phyloP scores from a whole-genome alignment of 2,888 invertebrate genomes.

The Halictus quadricinctus region DNA sequence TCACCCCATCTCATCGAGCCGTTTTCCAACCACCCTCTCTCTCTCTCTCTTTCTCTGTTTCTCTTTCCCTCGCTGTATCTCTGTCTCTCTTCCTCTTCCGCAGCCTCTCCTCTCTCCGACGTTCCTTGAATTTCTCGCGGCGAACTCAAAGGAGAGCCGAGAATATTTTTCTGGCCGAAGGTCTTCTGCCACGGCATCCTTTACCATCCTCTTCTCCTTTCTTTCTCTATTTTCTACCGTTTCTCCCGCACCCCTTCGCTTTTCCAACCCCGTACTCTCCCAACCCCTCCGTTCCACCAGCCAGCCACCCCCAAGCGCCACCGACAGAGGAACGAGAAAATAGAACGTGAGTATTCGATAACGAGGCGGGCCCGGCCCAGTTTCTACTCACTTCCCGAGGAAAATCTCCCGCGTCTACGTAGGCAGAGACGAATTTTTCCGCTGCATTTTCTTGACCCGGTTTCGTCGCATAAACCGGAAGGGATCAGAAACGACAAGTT shows the following conservation, averaged over 20 bases:
- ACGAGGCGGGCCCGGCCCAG: constrained; percentile 59
- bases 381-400: constrained; percentile 51
- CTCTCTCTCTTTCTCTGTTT: neutral
- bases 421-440: constrained; percentile 62
- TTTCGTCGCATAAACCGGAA: constrained; percentile 49
- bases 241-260: neutral
- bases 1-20: neutral
- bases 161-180: constrained; percentile 52
- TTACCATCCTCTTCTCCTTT: neutral
- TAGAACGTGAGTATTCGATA: constrained; percentile 62
- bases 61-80: neutral
- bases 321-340: constrained; percentile 55
- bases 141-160: constrained; percentile 41
- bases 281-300: neutral
- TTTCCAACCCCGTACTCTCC: neutral
- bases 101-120: neutral
- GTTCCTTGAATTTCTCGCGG: constrained; percentile 39
- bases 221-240: constrained; percentile 1
- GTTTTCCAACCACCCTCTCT: constrained; percentile 1
- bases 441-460: constrained; percentile 62
- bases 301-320: constrained; percentile 6
- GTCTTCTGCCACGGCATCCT: constrained; percentile 11
- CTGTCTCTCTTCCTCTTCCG: neutral
- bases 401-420: constrained; percentile 56
- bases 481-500: constrained; percentile 59